These are phyloP conservation scores for Leptopilina clavipes DNA, from an alignment of 1,140 invertebrate species.

Conservation along the genomic window DNA sequence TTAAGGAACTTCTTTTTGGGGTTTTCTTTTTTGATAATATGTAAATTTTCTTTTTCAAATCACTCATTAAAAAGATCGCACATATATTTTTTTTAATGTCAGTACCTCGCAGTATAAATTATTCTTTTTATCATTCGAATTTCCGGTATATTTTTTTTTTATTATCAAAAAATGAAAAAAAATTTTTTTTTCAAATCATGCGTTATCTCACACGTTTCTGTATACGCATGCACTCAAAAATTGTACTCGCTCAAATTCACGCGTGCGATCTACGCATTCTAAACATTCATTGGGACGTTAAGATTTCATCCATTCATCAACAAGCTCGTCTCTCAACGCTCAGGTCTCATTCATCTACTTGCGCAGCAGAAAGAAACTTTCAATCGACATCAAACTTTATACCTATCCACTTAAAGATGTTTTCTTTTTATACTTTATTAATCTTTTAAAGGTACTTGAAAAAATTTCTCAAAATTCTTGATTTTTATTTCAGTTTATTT, in stretches of 20 bases:
- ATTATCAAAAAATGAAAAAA: not conserved
- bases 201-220: slow-evolving; percentile 2
- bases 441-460: not conserved
- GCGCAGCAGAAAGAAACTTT: slow-evolving; percentile 31
- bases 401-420: slow-evolving; percentile 11
- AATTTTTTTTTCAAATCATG: slow-evolving; percentile 4
- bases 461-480: not conserved
- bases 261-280: not conserved
- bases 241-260: slow-evolving; percentile 27
- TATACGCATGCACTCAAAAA: slow-evolving; percentile 21
- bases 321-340: slow-evolving; percentile 30
- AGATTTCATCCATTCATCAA: slow-evolving; percentile 31
- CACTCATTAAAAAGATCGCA: not conserved
- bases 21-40: not conserved
- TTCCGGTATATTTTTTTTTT: not conserved
- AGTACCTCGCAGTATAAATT: not conserved
- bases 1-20: not conserved
- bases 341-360: slow-evolving; percentile 34
- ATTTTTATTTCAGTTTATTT: not conserved
- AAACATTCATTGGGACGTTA: slow-evolving; percentile 19
- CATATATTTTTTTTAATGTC: not conserved
- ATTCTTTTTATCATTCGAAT: not conserved
- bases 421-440: not conserved
- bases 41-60: not conserved
- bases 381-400: slow-evolving; percentile 24